phyloP scores from a whole-genome alignment of 2,113 vertebrate genomes.

The Ia io region DNA sequence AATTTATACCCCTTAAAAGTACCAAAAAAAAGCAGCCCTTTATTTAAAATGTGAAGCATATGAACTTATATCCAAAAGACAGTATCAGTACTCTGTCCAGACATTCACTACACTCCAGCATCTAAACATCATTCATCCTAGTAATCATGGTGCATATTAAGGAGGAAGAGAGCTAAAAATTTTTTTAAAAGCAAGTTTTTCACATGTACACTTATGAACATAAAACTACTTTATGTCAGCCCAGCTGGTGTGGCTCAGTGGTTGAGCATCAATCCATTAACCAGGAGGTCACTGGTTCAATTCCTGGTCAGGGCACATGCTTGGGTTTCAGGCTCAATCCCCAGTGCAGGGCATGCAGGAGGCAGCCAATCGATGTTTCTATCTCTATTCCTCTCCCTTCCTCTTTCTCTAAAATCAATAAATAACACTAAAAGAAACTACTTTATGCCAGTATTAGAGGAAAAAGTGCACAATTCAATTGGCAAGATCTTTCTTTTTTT shows the following conservation, averaged over 20 bases:
- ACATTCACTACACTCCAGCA: not conserved
- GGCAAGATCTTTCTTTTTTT: not conserved
- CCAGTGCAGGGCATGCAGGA: too few species aligned
- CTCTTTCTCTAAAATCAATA: too few species aligned
- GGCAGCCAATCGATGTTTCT: too few species aligned
- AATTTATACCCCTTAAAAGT: constrained; percentile 88
- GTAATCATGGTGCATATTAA: constrained; percentile 55
- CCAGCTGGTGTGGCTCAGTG: too few species aligned
- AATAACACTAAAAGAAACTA: not conserved
- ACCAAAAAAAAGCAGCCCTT: constrained; percentile 94
- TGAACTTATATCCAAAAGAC: constrained; percentile 52
- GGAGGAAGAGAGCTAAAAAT: constrained; percentile 42
- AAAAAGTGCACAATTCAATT: constrained; percentile 4
- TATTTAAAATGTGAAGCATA: constrained; percentile 86
- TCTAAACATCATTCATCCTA: constrained; percentile 46
- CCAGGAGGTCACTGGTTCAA: too few species aligned
- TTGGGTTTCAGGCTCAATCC: too few species aligned
- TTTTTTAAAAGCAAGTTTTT: constrained; percentile 14
- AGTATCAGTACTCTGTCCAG: not conserved
- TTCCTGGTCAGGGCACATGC: too few species aligned
- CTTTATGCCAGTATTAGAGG: not conserved
- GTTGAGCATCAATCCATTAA: too few species aligned
- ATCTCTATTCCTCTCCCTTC: too few species aligned
- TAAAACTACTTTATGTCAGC: constrained; percentile 6
- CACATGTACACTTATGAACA: constrained; percentile 23